Percentiles rank a stretch among this genome's conserved stretches.
phyloP scores from a whole-genome alignment of 2,797 vertebrate genomes.

The Zonotrichia albicollis region DNA sequence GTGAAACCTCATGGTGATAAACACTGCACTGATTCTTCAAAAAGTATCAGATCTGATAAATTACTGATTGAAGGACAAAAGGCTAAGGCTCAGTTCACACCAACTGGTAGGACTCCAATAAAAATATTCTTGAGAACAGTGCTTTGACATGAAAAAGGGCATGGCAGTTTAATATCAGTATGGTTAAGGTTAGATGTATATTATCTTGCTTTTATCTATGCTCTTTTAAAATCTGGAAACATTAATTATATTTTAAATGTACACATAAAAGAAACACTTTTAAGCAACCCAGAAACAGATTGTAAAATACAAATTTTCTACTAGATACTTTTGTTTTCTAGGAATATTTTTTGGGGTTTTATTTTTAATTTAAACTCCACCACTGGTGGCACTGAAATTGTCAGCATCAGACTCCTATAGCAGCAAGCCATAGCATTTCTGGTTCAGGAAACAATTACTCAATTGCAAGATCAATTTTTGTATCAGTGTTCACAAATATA shows the following conservation, averaged over 20 bases:
- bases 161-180: neutral
- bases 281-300: neutral
- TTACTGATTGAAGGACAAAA: neutral
- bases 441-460: neutral
- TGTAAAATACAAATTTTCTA: neutral
- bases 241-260: neutral
- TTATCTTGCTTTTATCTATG: neutral
- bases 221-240: neutral
- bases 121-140: neutral
- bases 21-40: neutral
- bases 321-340: neutral
- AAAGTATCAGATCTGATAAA: neutral
- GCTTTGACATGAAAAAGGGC: neutral
- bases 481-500: neutral
- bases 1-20: neutral
- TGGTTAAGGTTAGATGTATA: neutral
- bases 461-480: neutral
- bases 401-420: neutral
- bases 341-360: neutral
- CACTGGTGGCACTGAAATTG: neutral
- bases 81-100: neutral
- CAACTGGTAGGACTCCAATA: neutral
- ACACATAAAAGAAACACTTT: neutral
- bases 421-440: neutral
- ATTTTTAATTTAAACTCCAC: neutral